Evolutionary conservation across 2,888 invertebrate genomes (phyloP), one percentile per base, ranked within the genome.

Genomic region (Parochlus steinenii): DNA sequence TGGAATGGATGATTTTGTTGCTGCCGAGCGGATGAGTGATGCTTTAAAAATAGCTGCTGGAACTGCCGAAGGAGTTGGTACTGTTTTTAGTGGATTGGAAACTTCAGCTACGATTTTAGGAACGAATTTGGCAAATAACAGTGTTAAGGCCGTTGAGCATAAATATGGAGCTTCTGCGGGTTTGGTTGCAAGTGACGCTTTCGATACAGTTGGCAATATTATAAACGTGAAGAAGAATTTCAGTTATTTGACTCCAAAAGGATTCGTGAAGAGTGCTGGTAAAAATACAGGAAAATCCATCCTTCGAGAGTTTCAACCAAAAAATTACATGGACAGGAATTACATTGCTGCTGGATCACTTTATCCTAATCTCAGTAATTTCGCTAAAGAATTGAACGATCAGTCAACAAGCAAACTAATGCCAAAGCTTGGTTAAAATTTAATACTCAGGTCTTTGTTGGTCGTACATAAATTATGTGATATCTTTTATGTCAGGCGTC

Each of bases 101-200:
- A 61, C 65, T 31, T 78, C 80, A 1, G 78, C 78, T 2, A 63
- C 64, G 38, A 69, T 71, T 31, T 52, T 82, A 32, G 78, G 74
- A 6, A 54, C 49, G 22, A 69, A 60, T 48, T 52, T 82, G 16
- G 69, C 76, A 32, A 62, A 74, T 43, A 79, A 81, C 53, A 80
- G 80, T 1, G 79, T 80, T 1, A 67, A 69, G 47, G 67, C 80
- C 36, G 76, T 82, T 25, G 62, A 72, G 45, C 71, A 81, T 49
- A 78, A 71, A 48, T 80, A 80, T 55, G 80, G 81, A 1, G 53
- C 59, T 8, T 66, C 74, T 11, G 76, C 72, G 17, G 74, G 74
- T 2, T 60, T 62, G 40, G 59, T 75, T 4, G 69, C 79, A 1
- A 67, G 67, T 29, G 67, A 74, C 46, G 71, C 76, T 1, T 62